These are phyloP conservation scores for Trissolcus brochymenae DNA, from an alignment of 2,888 invertebrate genomes.

Conservation along the genomic window DNA sequence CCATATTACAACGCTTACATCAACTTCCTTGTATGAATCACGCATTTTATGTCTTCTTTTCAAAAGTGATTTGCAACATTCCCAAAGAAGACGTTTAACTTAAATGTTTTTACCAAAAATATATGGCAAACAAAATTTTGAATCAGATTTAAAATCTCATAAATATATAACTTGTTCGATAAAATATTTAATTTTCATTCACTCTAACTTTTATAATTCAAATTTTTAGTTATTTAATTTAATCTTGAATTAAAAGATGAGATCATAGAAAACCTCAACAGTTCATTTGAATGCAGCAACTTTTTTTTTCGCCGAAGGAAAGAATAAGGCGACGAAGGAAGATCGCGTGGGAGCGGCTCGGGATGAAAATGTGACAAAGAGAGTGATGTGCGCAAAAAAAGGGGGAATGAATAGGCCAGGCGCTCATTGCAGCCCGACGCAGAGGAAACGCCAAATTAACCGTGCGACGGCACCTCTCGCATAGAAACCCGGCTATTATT, in stretches of 20 bases:
- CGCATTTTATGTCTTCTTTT: slow-evolving; percentile 25
- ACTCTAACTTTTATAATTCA: too few relatives aligned
- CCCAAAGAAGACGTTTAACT: too few relatives aligned
- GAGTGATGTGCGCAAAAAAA: slow-evolving; percentile 50
- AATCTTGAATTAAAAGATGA: slow-evolving; percentile 10
- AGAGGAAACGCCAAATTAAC: slow-evolving; percentile 66
- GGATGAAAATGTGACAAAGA: slow-evolving; percentile 52
- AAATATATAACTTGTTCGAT: too few relatives aligned
- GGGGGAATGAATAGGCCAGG: slow-evolving; percentile 53
- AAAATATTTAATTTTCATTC: too few relatives aligned
- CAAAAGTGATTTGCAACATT: too few relatives aligned
- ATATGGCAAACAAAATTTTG: too few relatives aligned
- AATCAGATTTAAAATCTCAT: too few relatives aligned
- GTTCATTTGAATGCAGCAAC: slow-evolving; percentile 1
- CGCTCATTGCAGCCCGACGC: slow-evolving; percentile 49
- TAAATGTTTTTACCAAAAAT: too few relatives aligned
- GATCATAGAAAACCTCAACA: too few relatives aligned
- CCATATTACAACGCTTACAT: slow-evolving; percentile 47
- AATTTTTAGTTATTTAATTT: too few relatives aligned
- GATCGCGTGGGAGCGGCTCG: slow-evolving; percentile 43
- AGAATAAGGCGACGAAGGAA: slow-evolving; percentile 33
- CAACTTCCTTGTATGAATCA: slow-evolving; percentile 50
- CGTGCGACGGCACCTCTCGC: slow-evolving; percentile 57
- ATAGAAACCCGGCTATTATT: slow-evolving; percentile 54
- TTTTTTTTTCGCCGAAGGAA: slow-evolving; percentile 8